phyloP scores from a whole-genome alignment of 2,113 vertebrate genomes.

The Recurvirostra avosetta region DNA sequence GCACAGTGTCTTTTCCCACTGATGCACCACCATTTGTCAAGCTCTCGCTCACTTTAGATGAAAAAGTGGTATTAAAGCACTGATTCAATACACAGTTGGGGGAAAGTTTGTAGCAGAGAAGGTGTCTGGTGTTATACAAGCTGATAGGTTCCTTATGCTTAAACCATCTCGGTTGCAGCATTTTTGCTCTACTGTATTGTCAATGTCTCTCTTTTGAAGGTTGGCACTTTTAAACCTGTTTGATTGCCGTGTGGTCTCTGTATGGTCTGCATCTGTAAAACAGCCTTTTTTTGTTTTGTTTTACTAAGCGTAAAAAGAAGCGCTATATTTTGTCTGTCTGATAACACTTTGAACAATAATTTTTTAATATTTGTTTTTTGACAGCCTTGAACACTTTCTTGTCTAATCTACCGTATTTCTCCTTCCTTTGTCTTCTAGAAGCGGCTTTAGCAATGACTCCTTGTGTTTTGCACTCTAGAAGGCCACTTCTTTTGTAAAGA shows the following conservation, averaged over 20 bases:
- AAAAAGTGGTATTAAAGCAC: background rate
- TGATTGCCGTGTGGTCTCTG: background rate
- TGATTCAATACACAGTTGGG: background rate
- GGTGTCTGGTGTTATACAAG: background rate
- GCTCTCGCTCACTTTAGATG: background rate
- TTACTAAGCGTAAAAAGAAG: background rate
- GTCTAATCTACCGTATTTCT: background rate
- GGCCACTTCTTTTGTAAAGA: background rate
- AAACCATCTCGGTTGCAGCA: background rate
- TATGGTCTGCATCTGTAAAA: background rate
- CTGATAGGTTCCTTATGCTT: background rate
- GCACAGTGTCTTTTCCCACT: background rate
- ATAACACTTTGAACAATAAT: background rate
- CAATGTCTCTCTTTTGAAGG: background rate
- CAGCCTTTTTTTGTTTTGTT: background rate
- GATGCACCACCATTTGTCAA: background rate
- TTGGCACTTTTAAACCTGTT: background rate
- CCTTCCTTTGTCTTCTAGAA: background rate
- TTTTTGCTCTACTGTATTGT: background rate
- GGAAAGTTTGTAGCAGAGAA: background rate
- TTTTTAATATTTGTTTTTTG: background rate
- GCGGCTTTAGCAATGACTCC: background rate
- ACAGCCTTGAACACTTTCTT: background rate
- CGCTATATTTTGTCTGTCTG: background rate
- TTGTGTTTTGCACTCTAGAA: background rate